Evolutionary conservation across 2,797 vertebrate genomes (phyloP).

Genomic region (Mionectes olivaceus): DNA sequence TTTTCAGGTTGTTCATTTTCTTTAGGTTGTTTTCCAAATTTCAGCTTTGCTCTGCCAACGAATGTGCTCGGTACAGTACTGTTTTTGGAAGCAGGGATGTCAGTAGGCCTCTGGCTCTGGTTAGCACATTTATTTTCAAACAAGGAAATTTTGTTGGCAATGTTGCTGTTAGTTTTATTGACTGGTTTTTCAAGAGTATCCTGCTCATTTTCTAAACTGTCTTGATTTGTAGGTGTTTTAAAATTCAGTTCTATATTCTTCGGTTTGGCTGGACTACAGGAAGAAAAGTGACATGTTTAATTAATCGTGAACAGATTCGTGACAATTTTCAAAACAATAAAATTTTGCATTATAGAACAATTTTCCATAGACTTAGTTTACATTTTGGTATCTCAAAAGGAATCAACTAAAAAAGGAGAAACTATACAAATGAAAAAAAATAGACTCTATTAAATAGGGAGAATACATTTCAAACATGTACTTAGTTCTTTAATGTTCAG

Average conservation of each 20-base stretch:
- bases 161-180: slow-evolving; percentile 76
- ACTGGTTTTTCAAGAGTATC: slow-evolving; percentile 75
- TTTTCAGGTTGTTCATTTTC: slow-evolving; percentile 75
- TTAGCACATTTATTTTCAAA: slow-evolving; percentile 85
- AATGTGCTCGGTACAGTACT: slow-evolving; percentile 76
- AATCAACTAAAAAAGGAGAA: background rate
- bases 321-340: slow-evolving; percentile 12
- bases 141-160: slow-evolving; percentile 83
- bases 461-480: background rate
- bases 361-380: background rate
- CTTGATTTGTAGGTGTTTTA: slow-evolving; percentile 72
- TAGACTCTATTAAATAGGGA: background rate
- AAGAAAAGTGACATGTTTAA: slow-evolving; percentile 47
- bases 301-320: background rate
- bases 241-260: slow-evolving; percentile 82
- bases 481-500: background rate
- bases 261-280: slow-evolving; percentile 79
- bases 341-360: background rate
- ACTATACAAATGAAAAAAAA: background rate
- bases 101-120: slow-evolving; percentile 69
- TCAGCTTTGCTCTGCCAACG: slow-evolving; percentile 79
- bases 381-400: background rate
- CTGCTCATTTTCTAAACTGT: slow-evolving; percentile 71
- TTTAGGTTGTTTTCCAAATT: slow-evolving; percentile 78
- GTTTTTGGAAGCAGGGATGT: slow-evolving; percentile 66